phyloP scores from a whole-genome alignment of 92 coral and sea anemone species.

The Siderastrea radians region DNA sequence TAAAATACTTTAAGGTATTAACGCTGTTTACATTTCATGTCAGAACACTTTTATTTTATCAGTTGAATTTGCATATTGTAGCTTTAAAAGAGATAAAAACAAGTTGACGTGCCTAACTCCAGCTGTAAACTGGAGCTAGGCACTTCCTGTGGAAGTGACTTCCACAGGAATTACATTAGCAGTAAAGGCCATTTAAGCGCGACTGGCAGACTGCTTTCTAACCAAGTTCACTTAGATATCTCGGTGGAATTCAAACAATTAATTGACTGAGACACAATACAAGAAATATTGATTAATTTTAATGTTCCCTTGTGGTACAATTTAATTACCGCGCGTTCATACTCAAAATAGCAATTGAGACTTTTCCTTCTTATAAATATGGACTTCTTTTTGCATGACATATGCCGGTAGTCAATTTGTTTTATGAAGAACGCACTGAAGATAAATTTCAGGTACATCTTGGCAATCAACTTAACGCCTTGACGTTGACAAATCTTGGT shows the following conservation, averaged over 20 bases:
- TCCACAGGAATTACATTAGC: background rate
- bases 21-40: conserved; percentile 25
- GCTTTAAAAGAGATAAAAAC: background rate
- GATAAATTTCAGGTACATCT: no score
- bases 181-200: background rate
- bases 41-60: conserved; percentile 11
- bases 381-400: no score
- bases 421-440: background rate
- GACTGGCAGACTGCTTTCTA: background rate
- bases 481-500: no score
- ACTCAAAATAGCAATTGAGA: no score
- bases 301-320: background rate
- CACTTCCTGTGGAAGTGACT: background rate
- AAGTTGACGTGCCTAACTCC: background rate
- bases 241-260: background rate
- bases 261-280: background rate
- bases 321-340: background rate
- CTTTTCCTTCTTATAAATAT: no score
- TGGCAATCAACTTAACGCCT: no score
- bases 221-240: background rate
- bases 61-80: conserved; percentile 21
- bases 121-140: background rate
- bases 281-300: background rate
- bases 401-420: background rate
- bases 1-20: conserved; percentile 19